These are phyloP conservation scores for Tromatobia lineatoria DNA, from an alignment of 2,888 invertebrate genomes.

Conservation along the genomic window DNA sequence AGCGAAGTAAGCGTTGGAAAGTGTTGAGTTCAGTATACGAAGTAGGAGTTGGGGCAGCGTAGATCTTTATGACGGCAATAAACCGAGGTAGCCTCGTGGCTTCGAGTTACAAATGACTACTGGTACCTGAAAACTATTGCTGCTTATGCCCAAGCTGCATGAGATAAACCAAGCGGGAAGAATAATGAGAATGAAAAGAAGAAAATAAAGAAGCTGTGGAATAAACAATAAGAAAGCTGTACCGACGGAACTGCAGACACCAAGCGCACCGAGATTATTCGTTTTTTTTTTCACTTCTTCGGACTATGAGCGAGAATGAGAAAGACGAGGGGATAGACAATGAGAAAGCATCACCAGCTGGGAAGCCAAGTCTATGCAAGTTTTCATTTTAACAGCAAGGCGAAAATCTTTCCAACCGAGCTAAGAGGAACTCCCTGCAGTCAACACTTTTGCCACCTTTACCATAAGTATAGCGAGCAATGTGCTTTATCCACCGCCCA, in stretches of 20 bases:
- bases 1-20: constrained; percentile 12
- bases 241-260: constrained; percentile 12
- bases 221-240: constrained; percentile 19
- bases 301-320: background rate
- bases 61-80: constrained; percentile 82
- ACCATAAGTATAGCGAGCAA: background rate
- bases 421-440: background rate
- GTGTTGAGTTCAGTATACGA: constrained; percentile 18
- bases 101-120: constrained; percentile 81
- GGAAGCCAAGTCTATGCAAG: constrained; percentile 4
- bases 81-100: constrained; percentile 72
- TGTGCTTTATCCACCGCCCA: constrained; percentile 28
- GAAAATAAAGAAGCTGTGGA: constrained; percentile 1
- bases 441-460: constrained; percentile 21
- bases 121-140: constrained; percentile 79
- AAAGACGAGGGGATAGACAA: constrained; percentile 11
- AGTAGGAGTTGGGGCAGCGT: constrained; percentile 51
- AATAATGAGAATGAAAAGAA: constrained; percentile 36
- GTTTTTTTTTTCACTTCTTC: background rate
- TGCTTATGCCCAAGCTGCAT: constrained; percentile 57
- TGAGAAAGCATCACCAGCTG: constrained; percentile 15
- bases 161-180: constrained; percentile 17
- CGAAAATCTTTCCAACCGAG: constrained; percentile 1
- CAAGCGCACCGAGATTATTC: constrained; percentile 13
- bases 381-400: constrained; percentile 13